phyloP scores from a whole-genome alignment of 2,797 vertebrate species.

The Gouania willdenowi region DNA sequence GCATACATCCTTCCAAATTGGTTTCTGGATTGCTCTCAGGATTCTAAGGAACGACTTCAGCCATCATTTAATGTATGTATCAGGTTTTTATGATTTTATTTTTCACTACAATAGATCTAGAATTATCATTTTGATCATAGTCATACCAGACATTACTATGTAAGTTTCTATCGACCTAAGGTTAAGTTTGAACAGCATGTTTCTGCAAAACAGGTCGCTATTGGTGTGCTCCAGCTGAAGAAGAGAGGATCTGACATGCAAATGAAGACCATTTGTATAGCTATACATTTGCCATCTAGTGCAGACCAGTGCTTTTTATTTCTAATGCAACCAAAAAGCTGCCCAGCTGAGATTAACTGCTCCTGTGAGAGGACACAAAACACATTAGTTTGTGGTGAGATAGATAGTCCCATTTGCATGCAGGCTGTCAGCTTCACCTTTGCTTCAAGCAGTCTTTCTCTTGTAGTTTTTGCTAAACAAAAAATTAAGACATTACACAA shows the following conservation, averaged over 20 bases:
- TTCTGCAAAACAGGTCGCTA: slow-evolving; percentile 9
- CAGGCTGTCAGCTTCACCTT: slow-evolving; percentile 40
- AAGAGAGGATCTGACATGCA: slow-evolving; percentile 17
- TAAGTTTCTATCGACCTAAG: background rate
- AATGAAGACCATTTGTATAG: slow-evolving; percentile 18
- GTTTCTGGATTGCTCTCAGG: too few species aligned
- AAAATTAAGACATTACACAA: slow-evolving; percentile 45
- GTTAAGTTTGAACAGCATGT: background rate
- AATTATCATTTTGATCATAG: slow-evolving; percentile 2
- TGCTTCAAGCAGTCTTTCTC: slow-evolving; percentile 26
- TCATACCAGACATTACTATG: background rate
- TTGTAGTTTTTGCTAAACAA: slow-evolving; percentile 27
- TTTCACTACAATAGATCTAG: background rate
- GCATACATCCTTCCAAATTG: too few species aligned
- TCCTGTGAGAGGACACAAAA: slow-evolving; percentile 58
- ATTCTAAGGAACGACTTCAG: too few species aligned
- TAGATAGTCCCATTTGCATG: slow-evolving; percentile 64
- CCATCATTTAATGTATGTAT: too few species aligned
- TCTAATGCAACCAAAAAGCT: slow-evolving; percentile 43
- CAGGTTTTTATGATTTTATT: too few species aligned
- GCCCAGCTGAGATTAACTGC: slow-evolving; percentile 59
- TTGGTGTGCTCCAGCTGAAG: background rate
- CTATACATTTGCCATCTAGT: slow-evolving; percentile 40
- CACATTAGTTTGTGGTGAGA: slow-evolving; percentile 58
- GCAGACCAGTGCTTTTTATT: slow-evolving; percentile 32